Evolutionary conservation across 2,113 vertebrate species (phyloP), one percentile per base, ranked within the genome.

Genomic region (Calidris pugnax): DNA sequence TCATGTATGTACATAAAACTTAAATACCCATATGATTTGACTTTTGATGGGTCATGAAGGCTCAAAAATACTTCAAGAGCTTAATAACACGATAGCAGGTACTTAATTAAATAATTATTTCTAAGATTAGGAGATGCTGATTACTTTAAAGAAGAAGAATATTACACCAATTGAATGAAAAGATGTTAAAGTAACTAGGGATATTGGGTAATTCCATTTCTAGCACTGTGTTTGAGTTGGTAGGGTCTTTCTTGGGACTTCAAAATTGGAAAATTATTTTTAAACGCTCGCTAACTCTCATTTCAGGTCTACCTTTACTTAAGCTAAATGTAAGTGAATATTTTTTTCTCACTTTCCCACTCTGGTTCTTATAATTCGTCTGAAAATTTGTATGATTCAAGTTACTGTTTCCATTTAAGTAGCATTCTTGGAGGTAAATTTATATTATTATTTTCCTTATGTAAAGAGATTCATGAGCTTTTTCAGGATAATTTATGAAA

Each of bases 351-450:
- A 4, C 5, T 86, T 82, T 12, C 5, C 21, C 8, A 56, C 18
- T 55, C 19, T 1, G 1, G 4, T 74, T 79, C 12, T 47, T 81
- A 23, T 2, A 0, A 45, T 27, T 48, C 45, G 23, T 28, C 22
- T 66, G 24, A 56, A 72, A 73, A 35, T 27, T 1, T 0, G 0
- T 45, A 32, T 33, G 19, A 59, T 22, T 90, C 10, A 59, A 55
- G 12, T 64, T 26, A 48, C 5, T 69, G 21, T 26, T 82, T 88
- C 26, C 4, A 10, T 73, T 60, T 59, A 35, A 73, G 43, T 39
- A 37, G 4, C 7, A 4, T 45, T 69, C 66, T 75, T 62, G 7
- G 6, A 26, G 1, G 0, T 35, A 47, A 22, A 8, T 41, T 45
- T 26, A 2, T 69, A 8, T 55, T 48, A 48, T 35, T 1, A 3